Evolutionary conservation across 2,113 vertebrate genomes (phyloP).

Genomic region (Saccopteryx leptura): DNA sequence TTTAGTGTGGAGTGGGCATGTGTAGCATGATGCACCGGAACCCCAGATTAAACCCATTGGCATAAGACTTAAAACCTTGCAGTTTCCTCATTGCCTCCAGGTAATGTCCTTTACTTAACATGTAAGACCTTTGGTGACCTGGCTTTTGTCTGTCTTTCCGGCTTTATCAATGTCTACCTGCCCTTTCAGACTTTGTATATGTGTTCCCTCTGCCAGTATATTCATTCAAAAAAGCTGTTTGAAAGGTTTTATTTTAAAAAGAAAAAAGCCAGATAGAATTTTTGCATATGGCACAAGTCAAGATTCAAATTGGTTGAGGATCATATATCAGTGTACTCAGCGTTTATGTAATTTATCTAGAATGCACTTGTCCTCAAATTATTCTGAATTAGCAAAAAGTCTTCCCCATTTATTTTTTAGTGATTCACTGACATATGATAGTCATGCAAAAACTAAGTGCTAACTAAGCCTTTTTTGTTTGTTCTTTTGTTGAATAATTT

Average conservation of each 20-base stretch:
- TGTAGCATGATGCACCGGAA: not conserved
- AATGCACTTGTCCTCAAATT: not conserved
- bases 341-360: not conserved
- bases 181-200: not conserved
- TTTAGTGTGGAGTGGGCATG: not conserved
- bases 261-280: constrained; percentile 16
- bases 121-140: not conserved
- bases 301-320: not conserved
- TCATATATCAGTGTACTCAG: not conserved
- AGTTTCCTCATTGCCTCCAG: not conserved
- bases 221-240: not conserved
- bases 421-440: not conserved
- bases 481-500: constrained; percentile 39
- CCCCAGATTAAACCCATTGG: not conserved
- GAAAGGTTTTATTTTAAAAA: not conserved
- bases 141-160: not conserved
- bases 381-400: constrained; percentile 35
- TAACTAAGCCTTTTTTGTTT: constrained; percentile 56
- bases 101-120: not conserved
- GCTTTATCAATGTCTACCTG: not conserved
- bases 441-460: constrained; percentile 39
- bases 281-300: not conserved
- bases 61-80: not conserved
- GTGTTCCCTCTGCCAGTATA: not conserved
- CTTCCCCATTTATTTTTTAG: not conserved